These are phyloP conservation scores for Lutjanus campechanus DNA, from an alignment of 2,797 vertebrate genomes.

Conservation along the genomic window DNA sequence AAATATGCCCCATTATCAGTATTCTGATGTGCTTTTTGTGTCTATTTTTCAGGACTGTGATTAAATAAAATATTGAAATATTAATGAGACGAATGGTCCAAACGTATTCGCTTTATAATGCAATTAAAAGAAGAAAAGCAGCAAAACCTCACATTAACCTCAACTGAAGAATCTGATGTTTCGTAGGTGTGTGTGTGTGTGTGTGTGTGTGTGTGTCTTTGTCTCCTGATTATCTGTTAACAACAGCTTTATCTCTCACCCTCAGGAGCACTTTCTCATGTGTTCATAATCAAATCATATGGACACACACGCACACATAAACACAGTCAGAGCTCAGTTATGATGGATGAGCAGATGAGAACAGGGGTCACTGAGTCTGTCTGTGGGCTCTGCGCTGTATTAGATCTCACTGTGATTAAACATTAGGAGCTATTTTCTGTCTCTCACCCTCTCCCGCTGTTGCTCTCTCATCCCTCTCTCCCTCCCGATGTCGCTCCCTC, in stretches of 20 bases:
- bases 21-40: too few species aligned
- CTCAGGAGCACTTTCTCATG: conserved; percentile 23
- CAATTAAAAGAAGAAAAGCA: neutral
- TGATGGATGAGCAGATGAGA: conserved; percentile 61
- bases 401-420: conserved; percentile 70
- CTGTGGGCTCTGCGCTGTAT: conserved; percentile 56
- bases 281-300: conserved; percentile 53
- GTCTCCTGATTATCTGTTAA: conserved; percentile 31
- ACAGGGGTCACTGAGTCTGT: conserved; percentile 57
- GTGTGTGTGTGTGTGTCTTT: conserved; percentile 9
- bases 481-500: conserved; percentile 26
- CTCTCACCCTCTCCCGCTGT: conserved; percentile 4
- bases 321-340: conserved; percentile 22
- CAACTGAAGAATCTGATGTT: neutral
- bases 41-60: too few species aligned
- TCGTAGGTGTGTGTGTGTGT: conserved; percentile 17
- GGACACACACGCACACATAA: conserved; percentile 29
- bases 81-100: too few species aligned
- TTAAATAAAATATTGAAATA: too few species aligned
- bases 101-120: neutral
- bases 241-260: conserved; percentile 22
- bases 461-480: conserved; percentile 24
- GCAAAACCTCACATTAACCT: neutral
- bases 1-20: too few species aligned
- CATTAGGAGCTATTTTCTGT: conserved; percentile 67